Evolutionary conservation across 64 coral and sea anemone genomes (phyloP).

Genomic region (Actinia equina): DNA sequence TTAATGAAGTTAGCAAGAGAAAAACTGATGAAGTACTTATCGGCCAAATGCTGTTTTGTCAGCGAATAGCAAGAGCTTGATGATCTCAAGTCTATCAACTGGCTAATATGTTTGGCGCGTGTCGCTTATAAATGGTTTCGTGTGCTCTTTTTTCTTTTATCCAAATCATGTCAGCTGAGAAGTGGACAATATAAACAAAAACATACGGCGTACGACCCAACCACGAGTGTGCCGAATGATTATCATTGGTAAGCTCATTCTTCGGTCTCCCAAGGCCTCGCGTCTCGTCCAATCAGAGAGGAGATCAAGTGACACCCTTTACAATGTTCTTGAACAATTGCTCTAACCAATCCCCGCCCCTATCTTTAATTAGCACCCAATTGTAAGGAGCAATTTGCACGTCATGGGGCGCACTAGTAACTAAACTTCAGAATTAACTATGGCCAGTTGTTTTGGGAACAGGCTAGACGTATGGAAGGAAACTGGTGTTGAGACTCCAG

Average conservation of each 20-base stretch:
- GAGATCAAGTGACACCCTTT: conserved; percentile 54
- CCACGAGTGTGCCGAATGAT: conserved; percentile 44
- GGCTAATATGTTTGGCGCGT: conserved; percentile 96
- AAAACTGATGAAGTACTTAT: neutral
- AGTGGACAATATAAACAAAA: conserved; percentile 99
- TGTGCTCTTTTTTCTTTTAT: conserved; percentile 99
- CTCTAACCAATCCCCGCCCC: conserved; percentile 68
- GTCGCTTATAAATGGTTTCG: conserved; percentile 84
- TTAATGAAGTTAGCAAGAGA: neutral
- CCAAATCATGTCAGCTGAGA: conserved; percentile 98
- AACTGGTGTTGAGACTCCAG: neutral
- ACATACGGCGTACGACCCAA: conserved; percentile 87
- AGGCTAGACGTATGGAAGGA: neutral
- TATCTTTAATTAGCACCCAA: conserved; percentile 86
- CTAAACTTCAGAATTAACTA: conserved; percentile 26
- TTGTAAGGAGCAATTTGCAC: conserved; percentile 80
- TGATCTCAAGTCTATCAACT: conserved; percentile 60
- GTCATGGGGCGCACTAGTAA: conserved; percentile 9
- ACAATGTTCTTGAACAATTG: conserved; percentile 79
- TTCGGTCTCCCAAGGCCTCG: conserved; percentile 38
- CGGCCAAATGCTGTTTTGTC: conserved; percentile 1
- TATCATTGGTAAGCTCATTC: conserved; percentile 67
- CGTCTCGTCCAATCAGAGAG: conserved; percentile 48
- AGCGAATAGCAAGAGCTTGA: neutral
- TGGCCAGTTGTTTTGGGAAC: conserved; percentile 11